Conservation (phyloP, 2,888 invertebrate genomes). For the Candidula unifasciata region DNA sequence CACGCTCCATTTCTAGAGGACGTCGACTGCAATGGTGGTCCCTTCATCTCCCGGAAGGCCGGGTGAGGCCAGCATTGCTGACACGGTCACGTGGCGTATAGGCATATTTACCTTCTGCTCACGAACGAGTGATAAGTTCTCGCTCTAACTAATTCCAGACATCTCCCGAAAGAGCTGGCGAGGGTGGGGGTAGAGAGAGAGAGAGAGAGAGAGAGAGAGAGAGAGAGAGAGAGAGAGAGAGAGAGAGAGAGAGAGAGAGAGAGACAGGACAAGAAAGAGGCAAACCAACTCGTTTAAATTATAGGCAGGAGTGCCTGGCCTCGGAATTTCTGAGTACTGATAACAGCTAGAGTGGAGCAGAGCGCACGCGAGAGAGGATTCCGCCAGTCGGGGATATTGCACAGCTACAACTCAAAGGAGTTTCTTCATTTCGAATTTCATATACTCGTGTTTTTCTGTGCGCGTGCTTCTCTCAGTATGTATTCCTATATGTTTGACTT, state of each 20-base stretch:
- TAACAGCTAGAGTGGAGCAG: background rate
- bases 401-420: too few species aligned
- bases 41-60: too few species aligned
- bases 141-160: background rate
- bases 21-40: too few species aligned
- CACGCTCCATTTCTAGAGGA: too few species aligned
- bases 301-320: background rate
- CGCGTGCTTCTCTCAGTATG: too few species aligned
- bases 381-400: too few species aligned
- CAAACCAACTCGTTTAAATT: background rate
- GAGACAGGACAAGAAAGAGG: background rate
- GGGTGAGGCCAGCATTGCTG: background rate
- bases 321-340: background rate
- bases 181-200: background rate
- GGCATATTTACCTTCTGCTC: too few species aligned
- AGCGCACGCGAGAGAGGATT: too few species aligned
- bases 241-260: background rate
- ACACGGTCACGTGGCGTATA: too few species aligned
- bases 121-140: background rate
- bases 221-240: background rate
- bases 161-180: background rate
- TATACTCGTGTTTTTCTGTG: too few species aligned
- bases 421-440: too few species aligned
- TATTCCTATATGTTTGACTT: too few species aligned
- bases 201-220: conserved; percentile 1